Conservation (phyloP, 2,113 vertebrate species). For the Aptenodytes patagonicus region DNA sequence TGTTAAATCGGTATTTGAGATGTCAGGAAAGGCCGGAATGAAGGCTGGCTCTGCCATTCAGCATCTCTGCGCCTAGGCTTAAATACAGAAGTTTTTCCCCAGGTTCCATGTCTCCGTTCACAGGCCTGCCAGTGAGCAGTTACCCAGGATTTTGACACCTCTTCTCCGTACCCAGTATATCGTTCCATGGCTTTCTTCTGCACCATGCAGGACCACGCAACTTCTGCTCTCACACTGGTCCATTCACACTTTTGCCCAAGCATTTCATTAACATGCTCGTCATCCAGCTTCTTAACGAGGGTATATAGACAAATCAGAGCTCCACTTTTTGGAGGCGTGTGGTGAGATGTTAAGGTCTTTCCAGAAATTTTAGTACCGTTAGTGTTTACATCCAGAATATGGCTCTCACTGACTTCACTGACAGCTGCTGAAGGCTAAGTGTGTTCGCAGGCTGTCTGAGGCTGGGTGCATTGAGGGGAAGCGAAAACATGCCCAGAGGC, state of each 20-base stretch:
- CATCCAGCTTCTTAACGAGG: not conserved
- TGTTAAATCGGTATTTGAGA: not conserved
- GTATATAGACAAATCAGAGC: not conserved
- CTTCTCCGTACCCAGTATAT: not conserved
- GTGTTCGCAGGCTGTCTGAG: not conserved
- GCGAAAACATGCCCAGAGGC: not conserved
- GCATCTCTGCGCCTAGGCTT: not conserved
- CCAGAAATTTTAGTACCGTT: not conserved
- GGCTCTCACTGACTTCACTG: not conserved
- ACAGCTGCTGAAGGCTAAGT: not conserved
- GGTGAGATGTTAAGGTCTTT: not conserved
- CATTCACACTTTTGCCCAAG: not conserved
- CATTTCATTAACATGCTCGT: not conserved
- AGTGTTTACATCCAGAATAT: not conserved
- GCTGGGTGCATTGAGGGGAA: not conserved
- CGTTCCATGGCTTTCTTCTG: not conserved
- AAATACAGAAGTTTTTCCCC: not conserved
- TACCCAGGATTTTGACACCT: not conserved
- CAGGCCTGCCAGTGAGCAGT: not conserved
- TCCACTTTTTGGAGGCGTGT: not conserved
- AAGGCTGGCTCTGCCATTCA: not conserved
- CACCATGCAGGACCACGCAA: not conserved
- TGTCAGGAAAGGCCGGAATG: not conserved
- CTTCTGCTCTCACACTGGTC: not conserved
- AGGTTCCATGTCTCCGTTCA: not conserved